These are phyloP conservation scores for Lomographa bimaculata DNA, from an alignment of 2,888 invertebrate genomes.

Conservation along the genomic window DNA sequence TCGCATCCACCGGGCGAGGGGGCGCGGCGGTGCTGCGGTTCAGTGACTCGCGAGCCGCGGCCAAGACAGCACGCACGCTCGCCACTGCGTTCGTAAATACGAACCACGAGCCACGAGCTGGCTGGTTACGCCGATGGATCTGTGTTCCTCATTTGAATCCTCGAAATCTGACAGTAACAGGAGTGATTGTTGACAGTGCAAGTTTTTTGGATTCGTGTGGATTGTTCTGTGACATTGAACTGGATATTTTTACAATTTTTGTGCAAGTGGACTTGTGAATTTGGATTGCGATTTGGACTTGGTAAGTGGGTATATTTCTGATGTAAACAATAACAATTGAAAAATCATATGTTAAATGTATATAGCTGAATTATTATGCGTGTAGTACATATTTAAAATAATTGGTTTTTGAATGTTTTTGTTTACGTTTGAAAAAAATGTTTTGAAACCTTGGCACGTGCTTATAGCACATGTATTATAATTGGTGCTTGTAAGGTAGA, in stretches of 20 bases:
- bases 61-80: constrained; percentile 48
- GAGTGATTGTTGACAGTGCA: constrained; percentile 53
- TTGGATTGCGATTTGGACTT: constrained; percentile 80
- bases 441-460: constrained; percentile 19
- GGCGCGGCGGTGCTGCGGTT: constrained; percentile 63
- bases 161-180: constrained; percentile 68
- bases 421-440: constrained; percentile 17
- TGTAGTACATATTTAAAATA: too few species aligned
- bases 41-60: constrained; percentile 73
- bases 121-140: constrained; percentile 29
- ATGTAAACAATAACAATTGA: constrained; percentile 11
- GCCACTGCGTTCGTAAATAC: constrained; percentile 36
- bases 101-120: constrained; percentile 34
- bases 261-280: constrained; percentile 68
- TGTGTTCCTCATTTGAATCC: constrained; percentile 41
- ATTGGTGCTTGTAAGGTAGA: not conserved
- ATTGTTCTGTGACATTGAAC: constrained; percentile 39
- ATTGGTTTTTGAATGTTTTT: constrained; percentile 20
- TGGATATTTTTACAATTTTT: constrained; percentile 45
- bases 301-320: constrained; percentile 52
- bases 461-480: constrained; percentile 4
- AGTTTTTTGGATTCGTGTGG: constrained; percentile 28
- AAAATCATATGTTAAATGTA: too few species aligned
- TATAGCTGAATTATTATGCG: too few species aligned
- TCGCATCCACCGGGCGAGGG: constrained; percentile 54